Evolutionary conservation across 2,797 vertebrate genomes (phyloP).

Genomic region (Pseudochirops cupreus): DNA sequence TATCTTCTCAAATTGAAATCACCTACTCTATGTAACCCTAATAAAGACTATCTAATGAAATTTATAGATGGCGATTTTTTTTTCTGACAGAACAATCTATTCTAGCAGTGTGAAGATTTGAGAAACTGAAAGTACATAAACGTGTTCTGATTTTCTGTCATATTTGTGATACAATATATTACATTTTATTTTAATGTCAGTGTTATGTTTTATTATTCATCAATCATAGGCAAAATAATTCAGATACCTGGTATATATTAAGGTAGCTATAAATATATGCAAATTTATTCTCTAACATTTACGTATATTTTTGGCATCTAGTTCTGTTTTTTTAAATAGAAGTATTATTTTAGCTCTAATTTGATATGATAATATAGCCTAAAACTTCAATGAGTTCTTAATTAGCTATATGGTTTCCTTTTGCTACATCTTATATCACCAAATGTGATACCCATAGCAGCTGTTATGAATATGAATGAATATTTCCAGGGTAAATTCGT

Average conservation of each 20-base stretch:
- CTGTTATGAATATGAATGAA: too few relatives aligned
- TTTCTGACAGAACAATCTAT: slow-evolving; percentile 14
- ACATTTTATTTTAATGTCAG: background rate
- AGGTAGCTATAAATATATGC: background rate
- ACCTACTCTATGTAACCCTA: background rate
- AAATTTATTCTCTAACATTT: slow-evolving; percentile 7
- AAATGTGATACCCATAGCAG: too few relatives aligned
- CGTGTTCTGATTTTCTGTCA: slow-evolving; percentile 20
- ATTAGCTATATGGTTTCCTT: slow-evolving; percentile 22
- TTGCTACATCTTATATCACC: background rate
- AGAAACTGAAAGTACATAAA: slow-evolving; percentile 34
- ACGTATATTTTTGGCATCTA: slow-evolving; percentile 5
- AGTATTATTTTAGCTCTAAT: slow-evolving; percentile 31
- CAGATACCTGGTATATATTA: slow-evolving; percentile 34
- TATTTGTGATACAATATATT: slow-evolving; percentile 36
- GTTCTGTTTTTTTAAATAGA: slow-evolving; percentile 26
- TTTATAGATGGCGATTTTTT: background rate
- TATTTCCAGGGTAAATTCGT: too few relatives aligned
- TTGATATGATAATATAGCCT: slow-evolving; percentile 43
- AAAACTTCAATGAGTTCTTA: slow-evolving; percentile 45
- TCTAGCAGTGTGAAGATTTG: background rate
- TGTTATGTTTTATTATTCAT: slow-evolving; percentile 10
- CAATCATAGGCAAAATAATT: slow-evolving; percentile 13
- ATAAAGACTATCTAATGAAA: background rate
- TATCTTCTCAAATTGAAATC: background rate